A percentile compares a stretch with the other conserved stretches of the same genome.
Evolutionary conservation across 2,888 invertebrate genomes (phyloP).

Genomic region (Meghimatium bilineatum): DNA sequence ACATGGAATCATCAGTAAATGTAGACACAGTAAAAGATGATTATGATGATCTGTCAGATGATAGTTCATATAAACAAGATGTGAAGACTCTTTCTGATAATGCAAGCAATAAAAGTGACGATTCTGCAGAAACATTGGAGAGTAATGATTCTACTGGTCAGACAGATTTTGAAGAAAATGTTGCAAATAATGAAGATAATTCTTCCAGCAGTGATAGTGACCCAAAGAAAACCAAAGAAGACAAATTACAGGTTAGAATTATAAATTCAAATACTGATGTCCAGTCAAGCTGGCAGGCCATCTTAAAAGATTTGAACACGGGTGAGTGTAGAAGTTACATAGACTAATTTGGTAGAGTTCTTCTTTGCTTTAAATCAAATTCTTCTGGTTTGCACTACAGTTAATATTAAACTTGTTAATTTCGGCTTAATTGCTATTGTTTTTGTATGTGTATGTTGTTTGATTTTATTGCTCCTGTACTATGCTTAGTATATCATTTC

Average conservation of each 20-base stretch:
- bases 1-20: background rate
- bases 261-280: background rate
- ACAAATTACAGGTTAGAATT: background rate
- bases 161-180: background rate
- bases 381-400: background rate
- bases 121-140: background rate
- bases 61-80: background rate
- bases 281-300: no score
- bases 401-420: background rate
- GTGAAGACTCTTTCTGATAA: background rate
- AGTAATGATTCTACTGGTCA: background rate
- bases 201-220: slow-evolving; percentile 10
- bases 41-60: background rate
- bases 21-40: background rate
- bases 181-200: background rate
- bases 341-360: background rate
- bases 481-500: background rate
- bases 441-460: background rate
- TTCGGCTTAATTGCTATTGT: background rate
- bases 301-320: background rate
- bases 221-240: background rate
- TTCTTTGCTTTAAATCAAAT: background rate
- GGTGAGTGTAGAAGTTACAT: slow-evolving; percentile 13
- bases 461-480: background rate
- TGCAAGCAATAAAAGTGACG: background rate